Percentiles rank a stretch among this genome's conserved stretches.
Evolutionary conservation across 1,140 invertebrate species (phyloP).

Genomic region (Zaprionus kolodkinae): DNA sequence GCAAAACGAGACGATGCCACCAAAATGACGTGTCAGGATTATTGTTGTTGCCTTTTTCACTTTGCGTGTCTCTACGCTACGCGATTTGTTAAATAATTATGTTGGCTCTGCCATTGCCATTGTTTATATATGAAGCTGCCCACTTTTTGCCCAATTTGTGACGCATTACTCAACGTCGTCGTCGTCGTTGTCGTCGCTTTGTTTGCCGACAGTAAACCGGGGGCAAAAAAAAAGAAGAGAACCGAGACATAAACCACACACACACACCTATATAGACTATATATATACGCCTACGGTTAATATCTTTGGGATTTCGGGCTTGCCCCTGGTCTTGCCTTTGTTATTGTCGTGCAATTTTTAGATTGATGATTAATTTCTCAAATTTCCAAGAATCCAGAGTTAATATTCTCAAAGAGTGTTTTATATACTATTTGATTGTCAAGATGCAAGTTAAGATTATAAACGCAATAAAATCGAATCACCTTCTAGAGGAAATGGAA

Average conservation of each 20-base stretch:
- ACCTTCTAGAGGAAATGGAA: neutral
- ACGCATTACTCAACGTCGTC: constrained; percentile 40
- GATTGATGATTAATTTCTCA: constrained; percentile 31
- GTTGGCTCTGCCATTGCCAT: constrained; percentile 5
- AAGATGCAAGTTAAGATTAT: neutral
- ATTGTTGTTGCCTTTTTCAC: neutral
- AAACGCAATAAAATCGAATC: neutral
- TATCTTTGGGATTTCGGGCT: constrained; percentile 18
- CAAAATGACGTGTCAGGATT: constrained; percentile 17
- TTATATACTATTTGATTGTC: neutral
- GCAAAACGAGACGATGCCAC: constrained; percentile 27
- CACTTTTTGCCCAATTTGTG: constrained; percentile 25
- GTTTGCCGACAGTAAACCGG: constrained; percentile 22
- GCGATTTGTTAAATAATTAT: constrained; percentile 23
- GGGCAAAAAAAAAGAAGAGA: constrained; percentile 7
- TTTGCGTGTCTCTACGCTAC: constrained; percentile 8
- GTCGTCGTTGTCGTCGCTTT: constrained; percentile 5
- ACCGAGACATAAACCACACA: neutral
- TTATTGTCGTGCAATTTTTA: constrained; percentile 16
- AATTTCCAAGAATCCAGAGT: constrained; percentile 24
- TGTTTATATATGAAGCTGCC: constrained; percentile 8
- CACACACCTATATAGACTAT: neutral
- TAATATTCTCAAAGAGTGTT: constrained; percentile 15
- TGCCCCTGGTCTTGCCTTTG: constrained; percentile 18
- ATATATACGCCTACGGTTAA: constrained; percentile 26